Base-by-base conservation (phyloP, 2,113 vertebrate genomes). In the Caracal caracal region DNA sequence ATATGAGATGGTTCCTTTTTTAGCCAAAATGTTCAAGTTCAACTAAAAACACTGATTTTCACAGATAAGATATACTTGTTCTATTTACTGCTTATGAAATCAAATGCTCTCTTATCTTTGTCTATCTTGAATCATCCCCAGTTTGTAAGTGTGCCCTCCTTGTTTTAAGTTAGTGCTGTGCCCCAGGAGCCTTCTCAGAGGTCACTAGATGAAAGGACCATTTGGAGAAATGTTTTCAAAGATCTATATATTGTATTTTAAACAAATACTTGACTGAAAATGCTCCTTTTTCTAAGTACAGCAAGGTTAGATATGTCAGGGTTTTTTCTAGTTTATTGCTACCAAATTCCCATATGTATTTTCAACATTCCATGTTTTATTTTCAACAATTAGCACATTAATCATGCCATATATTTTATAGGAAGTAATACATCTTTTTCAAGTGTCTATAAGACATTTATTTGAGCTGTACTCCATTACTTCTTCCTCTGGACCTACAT, bases 141-240 rank as follows among this genome's bases (percentile, higher is more conserved):
- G 47, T 88, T 75, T 75, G 2, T 76, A 83, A 66, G 8, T 87
- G 33, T 88, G 28, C 22, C 65, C 30, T 94, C 30, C 86, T 88
- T 51, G 10, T 97, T 96, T 97, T 33, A 97, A 94, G 88, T 93
- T 88, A 73, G 16, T 40, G 1, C 75, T 88, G 16, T 68, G 20
- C 6, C 76, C 65, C 92, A 78, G 51, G 88, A 95, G 90, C 26
- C 70, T 90, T 65, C 93, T 96, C 33, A 90, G 51, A 96, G 92
- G 84, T 95, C 76, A 86, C 20, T 76, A 84, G 51, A 97, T 97
- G 53, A 97, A 97, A 97, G 63, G 2, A 2, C 12, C 3, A 40
- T 97, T 97, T 90, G 43, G 59, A 93, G 43, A 92, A 84, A 96
- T 93, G 56, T 87, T 90, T 93, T 83, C 80, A 94, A 87, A 43